phyloP scores from a whole-genome alignment of 2,888 invertebrate genomes.

The Tiphia femorata region DNA sequence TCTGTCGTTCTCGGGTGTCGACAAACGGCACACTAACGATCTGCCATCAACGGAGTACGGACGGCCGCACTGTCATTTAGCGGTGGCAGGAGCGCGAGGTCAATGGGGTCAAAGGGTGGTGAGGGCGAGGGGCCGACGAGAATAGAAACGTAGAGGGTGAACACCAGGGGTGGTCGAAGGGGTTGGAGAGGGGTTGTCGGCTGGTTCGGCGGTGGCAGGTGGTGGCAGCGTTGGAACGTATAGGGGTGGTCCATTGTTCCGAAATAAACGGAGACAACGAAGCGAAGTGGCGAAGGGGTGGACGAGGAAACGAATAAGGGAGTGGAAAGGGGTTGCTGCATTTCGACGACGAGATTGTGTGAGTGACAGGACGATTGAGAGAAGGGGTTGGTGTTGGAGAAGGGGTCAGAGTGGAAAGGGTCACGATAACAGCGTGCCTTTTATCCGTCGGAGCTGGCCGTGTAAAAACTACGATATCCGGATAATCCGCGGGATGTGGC shows the following conservation, averaged over 20 bases:
- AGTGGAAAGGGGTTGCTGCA: background rate
- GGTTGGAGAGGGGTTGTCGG: background rate
- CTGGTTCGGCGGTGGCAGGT: background rate
- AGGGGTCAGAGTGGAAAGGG: background rate
- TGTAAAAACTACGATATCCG: constrained; percentile 28
- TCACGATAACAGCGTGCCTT: constrained; percentile 30
- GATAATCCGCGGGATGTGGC: constrained; percentile 32
- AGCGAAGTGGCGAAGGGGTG: constrained; percentile 16
- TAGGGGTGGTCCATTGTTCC: constrained; percentile 21
- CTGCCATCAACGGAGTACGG: too few relatives aligned
- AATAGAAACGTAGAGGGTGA: background rate
- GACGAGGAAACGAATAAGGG: constrained; percentile 1
- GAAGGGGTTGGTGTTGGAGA: background rate
- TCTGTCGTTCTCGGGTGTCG: too few relatives aligned
- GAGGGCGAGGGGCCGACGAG: background rate
- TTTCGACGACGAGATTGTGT: background rate
- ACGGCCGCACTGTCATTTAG: too few relatives aligned
- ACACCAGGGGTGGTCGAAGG: background rate
- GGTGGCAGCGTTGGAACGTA: background rate
- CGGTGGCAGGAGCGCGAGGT: too few relatives aligned
- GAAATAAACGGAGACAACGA: constrained; percentile 39
- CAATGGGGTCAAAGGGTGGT: background rate
- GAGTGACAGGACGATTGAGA: background rate
- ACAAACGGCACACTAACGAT: too few relatives aligned
- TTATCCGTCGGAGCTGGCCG: constrained; percentile 18